Evolutionary conservation across 2,113 vertebrate species (phyloP).

Genomic region (Sander vitreus): DNA sequence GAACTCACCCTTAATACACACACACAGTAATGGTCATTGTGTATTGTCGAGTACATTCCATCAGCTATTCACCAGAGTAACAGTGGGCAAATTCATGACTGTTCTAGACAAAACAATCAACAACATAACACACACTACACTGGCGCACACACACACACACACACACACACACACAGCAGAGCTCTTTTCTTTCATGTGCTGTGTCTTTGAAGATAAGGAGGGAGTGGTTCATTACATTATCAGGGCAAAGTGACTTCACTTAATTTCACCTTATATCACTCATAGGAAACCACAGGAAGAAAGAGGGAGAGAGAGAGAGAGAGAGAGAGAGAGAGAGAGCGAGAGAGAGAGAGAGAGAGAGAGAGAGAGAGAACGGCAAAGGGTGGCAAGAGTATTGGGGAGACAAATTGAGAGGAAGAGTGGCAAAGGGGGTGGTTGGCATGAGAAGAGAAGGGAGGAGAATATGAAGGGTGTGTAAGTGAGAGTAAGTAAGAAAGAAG

Average conservation of each 20-base stretch:
- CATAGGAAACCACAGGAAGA: constrained; percentile 12
- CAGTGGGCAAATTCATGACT: constrained; percentile 73
- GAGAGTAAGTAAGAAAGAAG: neutral
- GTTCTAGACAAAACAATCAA: constrained; percentile 73
- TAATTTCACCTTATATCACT: constrained; percentile 66
- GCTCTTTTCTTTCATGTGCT: constrained; percentile 51
- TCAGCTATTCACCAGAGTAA: constrained; percentile 63
- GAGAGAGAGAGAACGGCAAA: too few species aligned
- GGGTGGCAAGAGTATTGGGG: neutral
- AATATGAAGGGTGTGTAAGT: neutral
- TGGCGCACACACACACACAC: neutral
- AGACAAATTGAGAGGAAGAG: constrained; percentile 6
- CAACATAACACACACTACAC: constrained; percentile 19
- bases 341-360: neutral
- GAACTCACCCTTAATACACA: constrained; percentile 8
- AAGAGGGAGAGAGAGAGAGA: neutral
- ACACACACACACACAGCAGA: constrained; percentile 7
- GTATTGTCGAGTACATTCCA: constrained; percentile 68
- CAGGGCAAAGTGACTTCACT: constrained; percentile 55
- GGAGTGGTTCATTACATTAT: constrained; percentile 67
- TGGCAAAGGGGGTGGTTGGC: neutral
- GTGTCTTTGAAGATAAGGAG: constrained; percentile 70
- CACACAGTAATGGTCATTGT: constrained; percentile 65
- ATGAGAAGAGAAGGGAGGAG: neutral
- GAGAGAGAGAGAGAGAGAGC: neutral